Base-by-base conservation (phyloP, 2,888 invertebrate species). In the Lymantria dispar region DNA sequence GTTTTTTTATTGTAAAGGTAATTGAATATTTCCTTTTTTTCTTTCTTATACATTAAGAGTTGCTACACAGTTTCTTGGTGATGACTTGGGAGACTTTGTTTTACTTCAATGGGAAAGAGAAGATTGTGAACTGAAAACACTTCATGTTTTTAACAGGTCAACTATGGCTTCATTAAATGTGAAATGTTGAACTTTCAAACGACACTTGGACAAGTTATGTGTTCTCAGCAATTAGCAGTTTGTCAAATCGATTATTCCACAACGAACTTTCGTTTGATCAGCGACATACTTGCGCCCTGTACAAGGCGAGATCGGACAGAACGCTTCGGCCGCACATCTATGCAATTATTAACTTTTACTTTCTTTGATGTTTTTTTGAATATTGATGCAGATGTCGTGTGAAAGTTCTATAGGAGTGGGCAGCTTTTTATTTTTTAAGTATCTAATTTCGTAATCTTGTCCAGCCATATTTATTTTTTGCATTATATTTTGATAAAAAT, bases 291-390 rank as follows among this genome's bases (percentile, higher is more conserved):
- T 58, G 45, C 38, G 64, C 64, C 64, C 62, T 66, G 56, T 52
- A 54, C 60, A 48, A 45, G n/a, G 52, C 67, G 50, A 50, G 60
- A 53, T 50, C 53, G 66, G 64, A 60, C 56, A 70, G 67, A 67
- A 64, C 64, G 69, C n/a, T n/a, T 60, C 67, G 71, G 67, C 70
- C 29, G 42, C 47, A 36, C 48, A 48, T 68, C 71, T 74, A 74
- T 74, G 78, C 80, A 80, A 79, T 81, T 80, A 79, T 70, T 57
- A 73, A 83, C 80, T 83, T 83, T 83, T 81, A 82, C 82, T 80
- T 83, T 70, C 58, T 61, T 58, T 50, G 56, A 58, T 53, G 61
- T 70, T 52, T 62, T 70, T 70, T 60, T 71, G 51, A 56, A 54
- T 64, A 63, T 64, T 56, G 68, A 74, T 72, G 73, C 71, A 74